Conservation (phyloP, 2,797 vertebrate species). For the Anabas testudineus region DNA sequence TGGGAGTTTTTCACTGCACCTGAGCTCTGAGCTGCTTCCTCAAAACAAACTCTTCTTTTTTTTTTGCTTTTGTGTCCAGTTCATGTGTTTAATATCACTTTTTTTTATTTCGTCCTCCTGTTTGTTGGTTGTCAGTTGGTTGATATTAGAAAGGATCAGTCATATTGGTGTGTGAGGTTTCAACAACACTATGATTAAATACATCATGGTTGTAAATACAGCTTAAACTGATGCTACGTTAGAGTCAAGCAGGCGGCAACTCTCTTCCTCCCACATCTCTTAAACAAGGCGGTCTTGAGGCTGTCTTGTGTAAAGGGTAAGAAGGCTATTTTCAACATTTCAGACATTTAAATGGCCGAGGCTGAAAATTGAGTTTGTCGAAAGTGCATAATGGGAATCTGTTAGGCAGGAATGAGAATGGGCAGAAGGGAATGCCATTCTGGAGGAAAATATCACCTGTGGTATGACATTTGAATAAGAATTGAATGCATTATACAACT, state of each 20-base stretch:
- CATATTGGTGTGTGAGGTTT: background rate
- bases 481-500: conserved; percentile 65
- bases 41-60: conserved; percentile 19
- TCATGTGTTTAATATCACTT: conserved; percentile 35
- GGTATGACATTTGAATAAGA: conserved; percentile 76
- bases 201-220: conserved; percentile 4
- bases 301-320: conserved; percentile 55
- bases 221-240: background rate
- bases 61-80: conserved; percentile 20
- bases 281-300: conserved; percentile 30
- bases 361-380: conserved; percentile 67
- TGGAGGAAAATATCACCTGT: conserved; percentile 72
- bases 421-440: conserved; percentile 63
- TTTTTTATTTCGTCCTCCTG: background rate
- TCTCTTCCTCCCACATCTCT: background rate
- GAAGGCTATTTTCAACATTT: conserved; percentile 58
- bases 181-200: background rate
- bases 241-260: conserved; percentile 4
- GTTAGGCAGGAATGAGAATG: conserved; percentile 60
- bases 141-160: background rate
- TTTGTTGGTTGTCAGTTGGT: background rate
- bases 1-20: conserved; percentile 60
- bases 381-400: conserved; percentile 67
- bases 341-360: conserved; percentile 58
- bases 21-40: conserved; percentile 48